phyloP scores from a whole-genome alignment of 2,888 invertebrate genomes.

The Aelia acuminata region DNA sequence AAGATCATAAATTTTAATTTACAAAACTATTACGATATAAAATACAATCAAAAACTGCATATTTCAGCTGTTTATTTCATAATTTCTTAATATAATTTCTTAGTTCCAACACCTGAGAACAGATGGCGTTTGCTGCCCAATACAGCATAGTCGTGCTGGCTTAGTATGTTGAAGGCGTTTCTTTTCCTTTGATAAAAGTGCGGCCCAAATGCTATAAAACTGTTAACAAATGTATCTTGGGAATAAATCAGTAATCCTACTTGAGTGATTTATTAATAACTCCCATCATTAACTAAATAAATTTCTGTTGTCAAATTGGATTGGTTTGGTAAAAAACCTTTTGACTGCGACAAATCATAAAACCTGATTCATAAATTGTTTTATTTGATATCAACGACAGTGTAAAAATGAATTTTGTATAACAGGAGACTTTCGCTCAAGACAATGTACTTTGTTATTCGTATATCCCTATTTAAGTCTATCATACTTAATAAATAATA shows the following conservation, averaged over 20 bases:
- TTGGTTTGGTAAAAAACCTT: too few relatives aligned
- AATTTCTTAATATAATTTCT: background rate
- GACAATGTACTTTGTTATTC: too few relatives aligned
- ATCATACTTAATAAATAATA: too few relatives aligned
- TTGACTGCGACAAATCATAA: too few relatives aligned
- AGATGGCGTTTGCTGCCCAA: background rate
- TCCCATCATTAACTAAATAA: background rate
- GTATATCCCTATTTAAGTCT: too few relatives aligned
- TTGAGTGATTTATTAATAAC: background rate
- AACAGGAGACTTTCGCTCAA: too few relatives aligned
- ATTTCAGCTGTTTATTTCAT: too few relatives aligned
- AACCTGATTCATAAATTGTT: background rate
- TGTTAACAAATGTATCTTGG: background rate
- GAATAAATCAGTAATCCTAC: background rate
- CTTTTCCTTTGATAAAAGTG: background rate
- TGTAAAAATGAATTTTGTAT: too few relatives aligned
- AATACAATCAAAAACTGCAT: too few relatives aligned
- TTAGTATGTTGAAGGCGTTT: constrained; percentile 20
- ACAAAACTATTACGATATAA: too few relatives aligned
- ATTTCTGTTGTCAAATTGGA: background rate
- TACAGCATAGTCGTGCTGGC: background rate
- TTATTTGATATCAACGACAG: background rate
- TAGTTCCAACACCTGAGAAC: background rate
- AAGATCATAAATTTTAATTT: too few relatives aligned
- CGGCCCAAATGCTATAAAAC: background rate